These are phyloP conservation scores for Lepidochitona cinerea DNA, from an alignment of 2,888 invertebrate species.

Conservation along the genomic window DNA sequence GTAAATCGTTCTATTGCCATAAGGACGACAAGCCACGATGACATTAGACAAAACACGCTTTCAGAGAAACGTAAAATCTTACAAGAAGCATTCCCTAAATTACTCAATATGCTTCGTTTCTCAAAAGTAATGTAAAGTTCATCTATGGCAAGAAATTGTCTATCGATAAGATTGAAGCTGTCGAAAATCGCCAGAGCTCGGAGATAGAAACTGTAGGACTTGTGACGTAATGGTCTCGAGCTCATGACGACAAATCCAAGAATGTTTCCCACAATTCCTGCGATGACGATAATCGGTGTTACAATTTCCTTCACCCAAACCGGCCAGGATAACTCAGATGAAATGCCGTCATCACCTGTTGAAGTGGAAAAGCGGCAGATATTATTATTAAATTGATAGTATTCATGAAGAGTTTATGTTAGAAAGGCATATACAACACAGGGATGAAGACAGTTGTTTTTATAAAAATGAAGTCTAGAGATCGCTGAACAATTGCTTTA, in stretches of 20 bases:
- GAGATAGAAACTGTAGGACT: conserved; percentile 43
- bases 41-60: conserved; percentile 41
- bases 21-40: conserved; percentile 40
- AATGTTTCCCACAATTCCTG: conserved; percentile 40
- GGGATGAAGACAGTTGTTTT: no score
- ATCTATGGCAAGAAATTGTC: not conserved
- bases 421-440: no score
- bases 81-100: conserved; percentile 31
- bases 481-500: no score
- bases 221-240: conserved; percentile 31
- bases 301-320: conserved; percentile 39
- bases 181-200: conserved; percentile 41
- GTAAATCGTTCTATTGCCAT: conserved; percentile 39
- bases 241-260: conserved; percentile 35
- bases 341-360: no score
- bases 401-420: no score
- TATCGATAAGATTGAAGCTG: conserved; percentile 29
- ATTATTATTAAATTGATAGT: no score
- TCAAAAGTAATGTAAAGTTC: not conserved
- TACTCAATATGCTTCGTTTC: conserved; percentile 5
- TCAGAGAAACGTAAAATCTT: conserved; percentile 36
- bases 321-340: conserved; percentile 34
- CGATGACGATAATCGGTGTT: conserved; percentile 28
- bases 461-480: no score
- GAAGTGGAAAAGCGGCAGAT: no score